Percentiles rank a stretch among this genome's conserved stretches.
Conservation (phyloP, 2,888 invertebrate genomes). For the Tupiocoris notatus region DNA sequence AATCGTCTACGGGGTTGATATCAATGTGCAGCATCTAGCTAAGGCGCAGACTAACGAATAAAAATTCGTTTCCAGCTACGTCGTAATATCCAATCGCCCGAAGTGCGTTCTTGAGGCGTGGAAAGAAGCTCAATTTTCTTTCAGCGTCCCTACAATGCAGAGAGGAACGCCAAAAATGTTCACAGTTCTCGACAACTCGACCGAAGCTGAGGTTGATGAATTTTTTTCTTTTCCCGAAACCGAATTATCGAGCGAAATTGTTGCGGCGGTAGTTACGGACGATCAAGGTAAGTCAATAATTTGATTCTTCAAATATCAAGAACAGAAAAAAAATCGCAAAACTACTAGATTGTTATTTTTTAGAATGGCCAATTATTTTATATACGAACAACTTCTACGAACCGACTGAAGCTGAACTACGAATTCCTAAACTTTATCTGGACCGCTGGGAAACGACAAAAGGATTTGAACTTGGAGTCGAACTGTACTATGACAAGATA, state of each 20-base stretch:
- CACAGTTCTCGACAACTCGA: conserved; percentile 19
- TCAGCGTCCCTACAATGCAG: conserved; percentile 13
- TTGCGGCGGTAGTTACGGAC: conserved; percentile 19
- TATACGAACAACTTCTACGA: conserved; percentile 42
- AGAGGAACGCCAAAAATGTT: conserved; percentile 43
- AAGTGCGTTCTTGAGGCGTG: conserved; percentile 38
- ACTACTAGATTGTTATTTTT: neutral
- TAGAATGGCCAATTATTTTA: conserved; percentile 35
- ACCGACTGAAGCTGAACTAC: neutral
- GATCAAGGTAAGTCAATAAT: conserved; percentile 8
- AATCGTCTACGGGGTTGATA: no score
- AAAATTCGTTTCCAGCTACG: conserved; percentile 32
- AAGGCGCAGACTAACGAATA: no score
- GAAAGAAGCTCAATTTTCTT: conserved; percentile 32
- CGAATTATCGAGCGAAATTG: conserved; percentile 25
- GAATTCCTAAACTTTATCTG: conserved; percentile 37
- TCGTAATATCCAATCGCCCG: conserved; percentile 40
- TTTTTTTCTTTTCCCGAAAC: conserved; percentile 12
- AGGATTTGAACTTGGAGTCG: conserved; percentile 42
- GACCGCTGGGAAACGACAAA: conserved; percentile 38
- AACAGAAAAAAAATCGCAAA: neutral
- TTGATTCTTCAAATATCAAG: no score
- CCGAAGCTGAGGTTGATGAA: conserved; percentile 8
- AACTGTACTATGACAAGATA: conserved; percentile 59
- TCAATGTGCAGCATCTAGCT: no score